Percentiles rank a stretch among this genome's conserved stretches.
Conservation (phyloP, 2,113 vertebrate genomes). For the Lepus timidus region DNA sequence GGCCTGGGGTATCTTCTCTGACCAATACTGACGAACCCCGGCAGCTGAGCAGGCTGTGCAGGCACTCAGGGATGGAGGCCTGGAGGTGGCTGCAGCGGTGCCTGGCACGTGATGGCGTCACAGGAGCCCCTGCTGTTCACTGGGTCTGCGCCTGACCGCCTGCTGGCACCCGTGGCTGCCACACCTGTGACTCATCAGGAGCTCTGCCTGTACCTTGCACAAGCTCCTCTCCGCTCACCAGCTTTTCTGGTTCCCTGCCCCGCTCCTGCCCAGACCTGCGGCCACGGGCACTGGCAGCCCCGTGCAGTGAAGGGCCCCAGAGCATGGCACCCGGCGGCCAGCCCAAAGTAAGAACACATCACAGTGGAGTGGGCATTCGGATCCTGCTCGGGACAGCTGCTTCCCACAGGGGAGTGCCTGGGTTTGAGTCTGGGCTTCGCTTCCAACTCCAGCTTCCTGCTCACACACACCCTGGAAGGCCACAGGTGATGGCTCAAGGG, state of each 20-base stretch:
- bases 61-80: not conserved
- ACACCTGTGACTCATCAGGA: not conserved
- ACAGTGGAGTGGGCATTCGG: not conserved
- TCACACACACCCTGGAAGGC: too few species aligned
- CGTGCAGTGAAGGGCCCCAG: not conserved
- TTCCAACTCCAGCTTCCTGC: too few species aligned
- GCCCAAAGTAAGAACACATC: not conserved
- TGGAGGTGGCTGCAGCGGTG: fast-evolving
- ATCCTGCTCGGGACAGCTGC: too few species aligned
- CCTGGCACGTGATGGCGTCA: not conserved
- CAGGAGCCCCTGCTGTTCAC: not conserved
- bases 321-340: too few species aligned
- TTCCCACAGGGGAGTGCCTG: too few species aligned
- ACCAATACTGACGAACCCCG: not conserved
- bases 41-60: not conserved
- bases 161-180: not conserved
- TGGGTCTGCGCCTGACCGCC: not conserved
- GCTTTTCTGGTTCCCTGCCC: not conserved
- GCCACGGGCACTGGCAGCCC: not conserved
- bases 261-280: not conserved
- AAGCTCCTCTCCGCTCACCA: not conserved
- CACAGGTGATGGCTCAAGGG: too few species aligned
- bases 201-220: fast-evolving
- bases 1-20: not conserved
- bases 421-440: too few species aligned